Base-by-base conservation (phyloP, 2,797 vertebrate genomes). In the Coregonus ussuriensis region DNA sequence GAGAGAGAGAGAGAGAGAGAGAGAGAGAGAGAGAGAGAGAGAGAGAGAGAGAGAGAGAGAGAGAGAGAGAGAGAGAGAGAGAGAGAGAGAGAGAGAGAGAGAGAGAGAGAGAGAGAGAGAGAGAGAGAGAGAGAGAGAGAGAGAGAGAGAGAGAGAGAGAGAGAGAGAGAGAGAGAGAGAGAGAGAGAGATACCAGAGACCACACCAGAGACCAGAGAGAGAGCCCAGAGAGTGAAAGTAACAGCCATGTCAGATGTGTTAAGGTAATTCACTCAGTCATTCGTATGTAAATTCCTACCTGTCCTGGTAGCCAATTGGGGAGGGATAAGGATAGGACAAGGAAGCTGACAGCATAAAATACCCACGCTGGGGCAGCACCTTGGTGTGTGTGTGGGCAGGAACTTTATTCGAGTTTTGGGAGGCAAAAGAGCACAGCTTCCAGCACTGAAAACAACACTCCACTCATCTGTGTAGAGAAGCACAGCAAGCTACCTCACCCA, bases 321-420 rank as follows among this genome's bases (percentile, higher is more conserved):
- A 6, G 3, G 81, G 37, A 93, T 86, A 82, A 94, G 92, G 93
- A 93, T 4, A 5, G 81, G 33, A 93, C 85, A 82, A 94, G 93
- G 93, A 93, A 94, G 91, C 90, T 81, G 56, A 67, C 69, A 77
- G 81, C 15, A 90, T 92, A 91, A 91, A 93, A 93, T 81, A 84
- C 62, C 81, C 76, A 90, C 88, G 90, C 83, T 84, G 81, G 85
- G 84, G 82, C 81, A 89, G 83, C 85, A 91, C 87, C 86, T 87
- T 80, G 66, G 72, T 74, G 69, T 86, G 75, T 75, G 81, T 76
- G 70, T 79, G 76, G 75, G 77, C 76, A 81, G 59, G 21, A 21
- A 82, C 63, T 85, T 82, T 82, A 84, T 86, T 65, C 82, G 75
- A 86, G 67, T 67, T 68, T 77, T 79, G 13, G 13, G 31, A 76